Percentiles rank a stretch among this genome's conserved stretches.
These are phyloP conservation scores for Subacronicta megacephala DNA, from an alignment of 2,888 invertebrate genomes.

Conservation along the genomic window DNA sequence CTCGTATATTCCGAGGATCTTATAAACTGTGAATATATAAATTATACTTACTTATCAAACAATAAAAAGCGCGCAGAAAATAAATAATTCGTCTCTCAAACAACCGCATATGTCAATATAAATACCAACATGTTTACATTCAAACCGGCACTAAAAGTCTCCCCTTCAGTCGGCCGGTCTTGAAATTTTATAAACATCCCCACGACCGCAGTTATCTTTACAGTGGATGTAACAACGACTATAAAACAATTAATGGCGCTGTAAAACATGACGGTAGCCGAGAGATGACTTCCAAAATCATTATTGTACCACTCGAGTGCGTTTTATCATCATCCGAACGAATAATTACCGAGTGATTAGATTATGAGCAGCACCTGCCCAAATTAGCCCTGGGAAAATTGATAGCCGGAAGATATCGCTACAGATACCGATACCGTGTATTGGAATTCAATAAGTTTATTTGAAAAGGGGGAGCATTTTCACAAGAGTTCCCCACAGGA, in stretches of 20 bases:
- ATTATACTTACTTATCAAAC: too few species aligned
- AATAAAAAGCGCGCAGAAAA: neutral
- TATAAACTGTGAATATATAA: too few species aligned
- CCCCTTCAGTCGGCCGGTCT: constrained; percentile 59
- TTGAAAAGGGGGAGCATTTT: constrained; percentile 56
- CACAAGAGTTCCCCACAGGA: constrained; percentile 47
- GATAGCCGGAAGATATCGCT: constrained; percentile 31
- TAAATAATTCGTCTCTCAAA: neutral
- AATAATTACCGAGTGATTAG: constrained; percentile 59
- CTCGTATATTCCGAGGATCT: too few species aligned
- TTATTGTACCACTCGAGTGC: constrained; percentile 66
- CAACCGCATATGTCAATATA: constrained; percentile 11
- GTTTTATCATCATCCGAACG: constrained; percentile 63
- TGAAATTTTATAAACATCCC: constrained; percentile 78
- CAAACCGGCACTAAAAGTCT: constrained; percentile 41
- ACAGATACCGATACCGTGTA: constrained; percentile 54
- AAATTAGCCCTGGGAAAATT: constrained; percentile 69
- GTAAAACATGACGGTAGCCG: constrained; percentile 80
- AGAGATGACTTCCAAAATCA: constrained; percentile 65
- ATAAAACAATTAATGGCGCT: constrained; percentile 84
- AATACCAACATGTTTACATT: constrained; percentile 44
- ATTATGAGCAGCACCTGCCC: constrained; percentile 67
- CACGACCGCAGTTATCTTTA: constrained; percentile 78
- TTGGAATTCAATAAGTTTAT: constrained; percentile 45
- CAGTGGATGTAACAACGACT: constrained; percentile 74